Evolutionary conservation across 1,140 invertebrate genomes (phyloP), one percentile per base, ranked within the genome.

Genomic region (Elysia chlorotica): DNA sequence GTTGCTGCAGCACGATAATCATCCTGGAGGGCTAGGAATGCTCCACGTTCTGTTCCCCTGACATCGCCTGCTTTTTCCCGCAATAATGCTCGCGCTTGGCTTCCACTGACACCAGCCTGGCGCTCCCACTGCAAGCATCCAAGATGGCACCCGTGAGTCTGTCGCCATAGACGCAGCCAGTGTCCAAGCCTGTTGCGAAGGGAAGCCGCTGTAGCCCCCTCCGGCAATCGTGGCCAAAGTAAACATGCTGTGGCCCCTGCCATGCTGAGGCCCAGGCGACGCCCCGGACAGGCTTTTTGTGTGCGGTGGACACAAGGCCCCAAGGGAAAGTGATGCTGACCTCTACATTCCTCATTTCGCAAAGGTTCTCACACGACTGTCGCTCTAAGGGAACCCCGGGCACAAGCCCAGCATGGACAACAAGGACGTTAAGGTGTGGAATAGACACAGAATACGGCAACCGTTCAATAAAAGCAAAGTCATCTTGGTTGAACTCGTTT

Each of bases 371-470:
- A 0, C 80, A 73, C 23, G 81, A 68, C 38, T 85, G 84, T 2
- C 71, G 56, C 36, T 80, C 76, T 2, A 87, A 21, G 0, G 74
- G 74, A 57, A 79, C 35, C 0, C 82, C 82, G 6, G 87, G 87
- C n/a, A 85, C 68, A n/a, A 88, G 31, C 0, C 87, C 87, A 2
- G 84, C 87, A 74, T 88, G 87, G n/a, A 88, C 87, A 30, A 88
- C 73, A 1, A 87, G 71, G 2, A 75, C 53, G 54, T 84, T 83
- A 6, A 84, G 71, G 41, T 71, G 73, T 5, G 86, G 86, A 48
- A 88, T 78, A 19, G 69, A 73, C 38, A 88, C 83, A 0, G 87
- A 86, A 63, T 87, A 88, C 0, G 87, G 86, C 2, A 88, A 73
- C 38, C 81, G 70, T 23, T 62, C 68, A 4, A 88, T 66, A 76